Conservation (phyloP, 2,113 vertebrate species). For the Pseudolaguvia tuberculata region DNA sequence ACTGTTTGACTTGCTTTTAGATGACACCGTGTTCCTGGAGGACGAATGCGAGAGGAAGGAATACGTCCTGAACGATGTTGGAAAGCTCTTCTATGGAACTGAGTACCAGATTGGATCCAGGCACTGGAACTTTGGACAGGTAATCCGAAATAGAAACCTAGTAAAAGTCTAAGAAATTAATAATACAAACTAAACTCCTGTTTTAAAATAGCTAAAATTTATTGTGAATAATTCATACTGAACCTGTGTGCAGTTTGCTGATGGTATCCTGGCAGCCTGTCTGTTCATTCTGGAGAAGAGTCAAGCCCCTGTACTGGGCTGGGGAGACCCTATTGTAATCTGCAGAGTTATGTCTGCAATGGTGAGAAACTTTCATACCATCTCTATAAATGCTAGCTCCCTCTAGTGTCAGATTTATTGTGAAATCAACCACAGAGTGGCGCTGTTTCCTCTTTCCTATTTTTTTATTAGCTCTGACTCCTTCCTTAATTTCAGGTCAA, state of each 20-base stretch:
- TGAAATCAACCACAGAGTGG: too few species aligned
- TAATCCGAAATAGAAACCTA: slow-evolving; percentile 42
- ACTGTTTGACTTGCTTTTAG: neutral
- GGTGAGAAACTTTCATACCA: slow-evolving; percentile 61
- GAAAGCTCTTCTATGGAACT: slow-evolving; percentile 85
- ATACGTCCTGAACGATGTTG: slow-evolving; percentile 83
- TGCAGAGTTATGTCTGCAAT: slow-evolving; percentile 82
- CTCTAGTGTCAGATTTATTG: too few species aligned
- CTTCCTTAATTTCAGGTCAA: slow-evolving; percentile 71
- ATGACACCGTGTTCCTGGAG: slow-evolving; percentile 66
- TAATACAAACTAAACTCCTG: too few species aligned
- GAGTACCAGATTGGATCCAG: slow-evolving; percentile 82
- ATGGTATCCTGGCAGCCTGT: slow-evolving; percentile 77
- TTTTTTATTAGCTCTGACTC: neutral
- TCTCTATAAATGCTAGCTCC: too few species aligned
- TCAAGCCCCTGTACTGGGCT: slow-evolving; percentile 71
- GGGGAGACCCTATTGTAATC: slow-evolving; percentile 76
- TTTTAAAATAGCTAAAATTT: too few species aligned
- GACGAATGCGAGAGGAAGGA: slow-evolving; percentile 74
- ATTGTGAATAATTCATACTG: too few species aligned
- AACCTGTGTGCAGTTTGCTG: slow-evolving; percentile 70
- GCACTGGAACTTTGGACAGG: slow-evolving; percentile 90
- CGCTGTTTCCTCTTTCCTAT: too few species aligned
- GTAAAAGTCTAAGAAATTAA: too few species aligned
- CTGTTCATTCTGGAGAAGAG: slow-evolving; percentile 80